Evolutionary conservation across 1,140 invertebrate species (phyloP), one percentile per base, ranked within the genome.

Genomic region (Pectinophora gossypiella): DNA sequence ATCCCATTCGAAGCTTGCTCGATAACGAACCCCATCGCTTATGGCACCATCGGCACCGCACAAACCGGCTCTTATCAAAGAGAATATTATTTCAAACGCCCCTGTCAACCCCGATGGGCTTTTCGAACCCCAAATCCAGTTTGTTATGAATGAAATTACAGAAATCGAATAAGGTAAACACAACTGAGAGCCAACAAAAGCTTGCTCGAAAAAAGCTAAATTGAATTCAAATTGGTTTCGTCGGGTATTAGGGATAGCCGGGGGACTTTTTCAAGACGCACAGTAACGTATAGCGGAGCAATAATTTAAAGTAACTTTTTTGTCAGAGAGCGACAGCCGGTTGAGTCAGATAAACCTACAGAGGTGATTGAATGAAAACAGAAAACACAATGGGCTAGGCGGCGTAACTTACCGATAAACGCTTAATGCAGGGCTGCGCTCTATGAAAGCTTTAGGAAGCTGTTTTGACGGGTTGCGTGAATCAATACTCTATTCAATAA

Each of bases 131-230:
- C 72, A 82, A 87, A 87, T 87, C 84, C 81, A 79, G 84, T 87
- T 87, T 87, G 79, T 84, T 84, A 87, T 87, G 84, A 87, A 87
- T 85, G 84, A 87, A 87, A 87, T 87, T 87, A 87, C 79, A 85
- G 81, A 85, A 87, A 87, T 87, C 84, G 81, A 87, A 87, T 87
- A 87, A 87, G 73, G 84, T 87, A 85, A 85, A 87, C 79, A 87
- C 79, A 84, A 84, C 81, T 77, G 79, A 78, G 81, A 82, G 81
- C 68, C 78, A 87, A 87, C 84, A 87, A 87, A 86, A 87, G 84
- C 78, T 80, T 77, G 77, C 62, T 72, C 73, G 80, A 87, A 85
- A 85, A 85, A 87, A 85, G 67, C 81, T 77, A 85, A 87, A 87
- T 87, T 84, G 81, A 87, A 87, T 87, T 87, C 84, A 87, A 87